Evolutionary conservation across 1,140 invertebrate species (phyloP), one percentile per base, ranked within the genome.

Genomic region (Meteorus sp.): DNA sequence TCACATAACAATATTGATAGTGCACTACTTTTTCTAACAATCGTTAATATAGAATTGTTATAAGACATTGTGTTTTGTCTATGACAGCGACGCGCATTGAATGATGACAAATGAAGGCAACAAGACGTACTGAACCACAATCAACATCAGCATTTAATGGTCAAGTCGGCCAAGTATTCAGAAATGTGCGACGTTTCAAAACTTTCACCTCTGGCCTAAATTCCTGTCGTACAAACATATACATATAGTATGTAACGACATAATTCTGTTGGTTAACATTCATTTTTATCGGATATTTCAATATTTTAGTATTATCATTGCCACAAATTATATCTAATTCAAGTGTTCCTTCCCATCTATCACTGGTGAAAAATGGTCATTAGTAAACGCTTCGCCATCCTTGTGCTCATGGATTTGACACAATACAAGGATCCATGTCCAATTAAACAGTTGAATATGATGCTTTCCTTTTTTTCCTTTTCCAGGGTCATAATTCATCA

Each of bases 181-280:
- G 39, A 53, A 59, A 55, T 45, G 61, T 63, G 61, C 70, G 67
- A 68, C 66, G 68, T 63, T 70, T 65, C 66, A 66, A 67, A 75
- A 77, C 78, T 80, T 79, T 80, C 77, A 75, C 77, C 77, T 79
- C 66, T 78, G 78, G 69, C 75, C 78, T 76, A 68, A 74, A 72
- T 79, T 73, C 70, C 66, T 62, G 45, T 39, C 39, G 29, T 59
- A 56, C 56, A 45, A 23, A 45, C 1, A 9, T 22, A 23, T 45
- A 23, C 37, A 17, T 20, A 17, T 47, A n/a, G n/a, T 23, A 25
- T 47, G 20, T 25, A 15, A 37, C 17, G 17, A 8, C 35, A n/a
- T n/a, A n/a, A n/a, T n/a, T n/a, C n/a, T n/a, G n/a, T n/a, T n/a
- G n/a, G n/a, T n/a, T n/a, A n/a, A n/a, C n/a, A n/a, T n/a, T n/a